Base-by-base conservation (phyloP, 2,797 vertebrate species). In the Sebastes miniatus region DNA sequence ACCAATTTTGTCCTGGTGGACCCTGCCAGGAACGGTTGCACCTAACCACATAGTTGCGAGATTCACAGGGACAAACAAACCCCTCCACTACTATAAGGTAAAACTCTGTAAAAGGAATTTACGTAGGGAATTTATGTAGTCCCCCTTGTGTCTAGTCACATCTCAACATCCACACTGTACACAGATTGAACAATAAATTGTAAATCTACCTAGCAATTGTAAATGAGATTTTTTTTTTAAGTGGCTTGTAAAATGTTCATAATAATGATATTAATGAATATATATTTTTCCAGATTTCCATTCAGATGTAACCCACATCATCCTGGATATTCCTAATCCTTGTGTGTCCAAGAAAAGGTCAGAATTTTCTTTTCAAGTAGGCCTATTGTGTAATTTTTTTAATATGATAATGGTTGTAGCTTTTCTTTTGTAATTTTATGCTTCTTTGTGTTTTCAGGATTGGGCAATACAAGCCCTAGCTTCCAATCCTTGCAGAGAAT, bases 381-480 rank as follows among this genome's bases (percentile, higher is more conserved):
- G 20, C 8, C 50, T 52, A 63, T 66, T 58, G 0, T 54, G 12
- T n/a, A 6, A 6, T 47, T n/a, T 5, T 39, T 63, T 52, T 43
- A 47, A 1, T 9, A 29, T 67, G 56, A 24, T 66, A 81, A 76
- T 71, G 9, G 13, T 76, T 76, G 2, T 66, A 56, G 14, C 36
- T 78, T 66, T 4, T 83, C 1, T 56, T 52, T 66, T 73, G 20
- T 63, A 68, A 80, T 74, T 75, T 1, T 58, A 2, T 82, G 18
- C 6, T 57, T 87, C 9, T 76, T 12, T 87, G 25, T 78, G 3
- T 82, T 95, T 94, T 87, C 75, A 95, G 95, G 86, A 78, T 76
- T 85, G 81, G 69, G 68, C 69, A 10, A 82, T 76, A 72, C 39
- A 83, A 79, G 11, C n/a, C 24, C 54, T 31, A 34, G 47, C 43